A percentile compares a stretch with the other conserved stretches of the same genome.
Evolutionary conservation across 2,113 vertebrate genomes (phyloP).

Genomic region (Brachypteracias leptosomus): DNA sequence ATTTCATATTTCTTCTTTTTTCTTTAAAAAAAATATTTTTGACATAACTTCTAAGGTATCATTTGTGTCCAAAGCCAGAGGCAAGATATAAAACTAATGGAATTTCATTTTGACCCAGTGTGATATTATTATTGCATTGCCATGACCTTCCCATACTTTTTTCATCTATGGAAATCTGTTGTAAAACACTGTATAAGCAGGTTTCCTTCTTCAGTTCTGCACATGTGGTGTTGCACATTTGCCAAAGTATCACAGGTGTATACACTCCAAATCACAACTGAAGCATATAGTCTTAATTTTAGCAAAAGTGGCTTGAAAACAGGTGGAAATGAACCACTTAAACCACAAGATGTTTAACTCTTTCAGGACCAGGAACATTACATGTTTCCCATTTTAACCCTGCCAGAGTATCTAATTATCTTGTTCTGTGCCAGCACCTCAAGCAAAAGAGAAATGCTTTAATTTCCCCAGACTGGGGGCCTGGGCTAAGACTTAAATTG

Average conservation of each 20-base stretch:
- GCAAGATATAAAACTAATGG: not conserved
- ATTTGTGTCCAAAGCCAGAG: not conserved
- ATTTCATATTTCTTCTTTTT: not conserved
- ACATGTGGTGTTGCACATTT: not conserved
- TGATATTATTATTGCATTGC: not conserved
- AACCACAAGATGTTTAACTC: not conserved
- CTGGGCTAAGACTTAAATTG: rapidly evolving
- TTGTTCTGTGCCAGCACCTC: rapidly evolving
- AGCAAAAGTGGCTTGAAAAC: not conserved
- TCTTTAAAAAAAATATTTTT: not conserved
- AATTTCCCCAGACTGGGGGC: not conserved
- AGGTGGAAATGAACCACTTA: not conserved
- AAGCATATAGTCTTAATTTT: not conserved
- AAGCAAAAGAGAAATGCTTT: not conserved
- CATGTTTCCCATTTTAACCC: not conserved
- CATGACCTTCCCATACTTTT: not conserved
- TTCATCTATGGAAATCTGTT: not conserved
- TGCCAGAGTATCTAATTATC: not conserved
- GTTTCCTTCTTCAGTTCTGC: not conserved
- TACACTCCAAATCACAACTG: rapidly evolving
- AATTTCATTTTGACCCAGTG: not conserved
- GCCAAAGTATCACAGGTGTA: too few relatives aligned
- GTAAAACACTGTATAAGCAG: not conserved
- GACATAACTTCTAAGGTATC: rapidly evolving
- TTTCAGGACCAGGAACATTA: not conserved